Evolutionary conservation across 2,113 vertebrate genomes (phyloP).

Genomic region (Osmerus mordax): DNA sequence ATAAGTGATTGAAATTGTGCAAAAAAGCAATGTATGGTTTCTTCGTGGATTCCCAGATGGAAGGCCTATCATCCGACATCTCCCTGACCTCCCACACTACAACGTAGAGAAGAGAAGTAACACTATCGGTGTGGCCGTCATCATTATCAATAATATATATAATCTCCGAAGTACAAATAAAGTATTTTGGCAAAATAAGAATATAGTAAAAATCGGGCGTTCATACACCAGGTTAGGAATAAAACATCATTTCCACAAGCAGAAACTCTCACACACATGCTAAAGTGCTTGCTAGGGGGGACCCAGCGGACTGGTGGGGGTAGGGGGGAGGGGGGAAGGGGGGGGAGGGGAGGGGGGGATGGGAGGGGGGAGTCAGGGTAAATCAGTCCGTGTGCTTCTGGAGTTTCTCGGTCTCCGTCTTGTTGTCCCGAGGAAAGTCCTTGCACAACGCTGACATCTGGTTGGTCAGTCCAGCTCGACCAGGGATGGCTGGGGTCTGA

Average conservation of each 20-base stretch:
- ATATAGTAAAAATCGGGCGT: conserved; percentile 37
- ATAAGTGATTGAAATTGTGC: conserved; percentile 52
- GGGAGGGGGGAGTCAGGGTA: not conserved
- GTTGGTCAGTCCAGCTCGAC: conserved; percentile 16
- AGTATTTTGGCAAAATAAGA: conserved; percentile 21
- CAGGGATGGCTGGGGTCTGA: conserved; percentile 1
- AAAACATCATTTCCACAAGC: conserved; percentile 55
- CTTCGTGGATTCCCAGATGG: conserved; percentile 45
- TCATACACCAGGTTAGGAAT: conserved; percentile 32
- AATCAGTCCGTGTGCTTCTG: not conserved
- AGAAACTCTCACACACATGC: conserved; percentile 61
- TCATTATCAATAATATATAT: conserved; percentile 7
- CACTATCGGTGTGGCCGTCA: conserved; percentile 27
- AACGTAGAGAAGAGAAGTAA: conserved; percentile 56
- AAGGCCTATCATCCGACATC: conserved; percentile 33
- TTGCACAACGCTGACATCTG: conserved; percentile 1
- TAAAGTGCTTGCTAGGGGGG: conserved; percentile 53
- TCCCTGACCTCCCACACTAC: conserved; percentile 51
- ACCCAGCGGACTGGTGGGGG: not conserved
- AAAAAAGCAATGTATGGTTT: conserved; percentile 60
- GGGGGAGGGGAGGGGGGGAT: not conserved
- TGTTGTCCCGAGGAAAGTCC: no score
- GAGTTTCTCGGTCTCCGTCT: no score
- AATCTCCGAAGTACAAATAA: conserved; percentile 44
- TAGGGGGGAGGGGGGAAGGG: not conserved